Evolutionary conservation across 2,113 vertebrate genomes (phyloP).

Genomic region (Coryphaenoides rupestris): DNA sequence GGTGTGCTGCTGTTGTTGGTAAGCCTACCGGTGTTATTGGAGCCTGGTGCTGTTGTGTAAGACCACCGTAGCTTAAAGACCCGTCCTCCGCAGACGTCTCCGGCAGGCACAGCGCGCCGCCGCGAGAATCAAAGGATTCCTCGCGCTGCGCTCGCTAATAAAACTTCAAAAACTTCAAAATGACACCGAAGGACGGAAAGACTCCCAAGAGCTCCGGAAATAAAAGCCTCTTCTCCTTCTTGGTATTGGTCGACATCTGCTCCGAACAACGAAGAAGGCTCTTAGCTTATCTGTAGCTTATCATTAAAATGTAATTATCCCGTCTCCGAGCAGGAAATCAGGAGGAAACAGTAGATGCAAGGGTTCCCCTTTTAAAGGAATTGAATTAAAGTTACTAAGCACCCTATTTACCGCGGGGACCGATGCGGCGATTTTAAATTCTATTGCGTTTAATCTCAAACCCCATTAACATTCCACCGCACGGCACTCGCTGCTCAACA

Average conservation of each 20-base stretch:
- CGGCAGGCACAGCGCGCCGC: no score
- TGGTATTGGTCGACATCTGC: conserved; percentile 44
- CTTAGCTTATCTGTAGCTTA: conserved; percentile 23
- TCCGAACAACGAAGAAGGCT: conserved; percentile 6
- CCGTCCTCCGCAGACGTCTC: no score
- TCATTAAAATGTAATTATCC: conserved; percentile 29
- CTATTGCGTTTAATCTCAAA: conserved; percentile 27
- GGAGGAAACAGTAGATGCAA: conserved; percentile 1
- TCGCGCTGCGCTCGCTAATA: no score
- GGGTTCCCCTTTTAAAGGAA: conserved; percentile 34
- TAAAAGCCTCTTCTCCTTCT: no score
- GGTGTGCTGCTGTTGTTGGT: no score
- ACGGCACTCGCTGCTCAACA: conserved; percentile 31
- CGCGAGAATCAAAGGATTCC: no score
- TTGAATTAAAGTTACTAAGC: conserved; percentile 45
- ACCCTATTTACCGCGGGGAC: conserved; percentile 22
- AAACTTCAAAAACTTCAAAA: no score
- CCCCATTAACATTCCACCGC: conserved; percentile 48
- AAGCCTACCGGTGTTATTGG: no score
- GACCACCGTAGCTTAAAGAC: no score
- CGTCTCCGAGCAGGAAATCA: conserved; percentile 15
- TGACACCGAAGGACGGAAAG: no score
- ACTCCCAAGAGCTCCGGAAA: no score
- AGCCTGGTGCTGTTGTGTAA: no score
- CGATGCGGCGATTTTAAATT: conserved; percentile 25